Percentiles rank a stretch among this genome's conserved stretches.
phyloP scores from a whole-genome alignment of 2,113 vertebrate species.

The Melanocharis versteri region DNA sequence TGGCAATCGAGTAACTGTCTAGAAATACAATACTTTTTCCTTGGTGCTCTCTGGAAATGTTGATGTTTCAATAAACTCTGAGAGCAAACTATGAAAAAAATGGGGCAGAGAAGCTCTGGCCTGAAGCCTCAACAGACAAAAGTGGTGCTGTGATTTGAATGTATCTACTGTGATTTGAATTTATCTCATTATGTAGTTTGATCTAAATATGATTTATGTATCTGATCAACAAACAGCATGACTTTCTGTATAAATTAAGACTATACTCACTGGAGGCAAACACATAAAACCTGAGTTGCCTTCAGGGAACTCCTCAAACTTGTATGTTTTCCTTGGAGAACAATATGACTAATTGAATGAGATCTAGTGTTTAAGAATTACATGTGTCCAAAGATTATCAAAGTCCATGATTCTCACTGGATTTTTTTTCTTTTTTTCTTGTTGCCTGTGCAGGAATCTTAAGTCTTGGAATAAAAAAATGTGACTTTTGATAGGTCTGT shows the following conservation, averaged over 20 bases:
- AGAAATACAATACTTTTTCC: background rate
- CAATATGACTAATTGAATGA: background rate
- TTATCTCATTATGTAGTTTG: background rate
- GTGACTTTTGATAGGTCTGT: background rate
- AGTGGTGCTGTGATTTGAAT: background rate
- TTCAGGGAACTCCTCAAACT: background rate
- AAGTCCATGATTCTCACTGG: background rate
- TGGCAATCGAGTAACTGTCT: conserved; percentile 23
- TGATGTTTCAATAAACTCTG: background rate
- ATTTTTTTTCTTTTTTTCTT: background rate
- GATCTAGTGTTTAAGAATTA: background rate
- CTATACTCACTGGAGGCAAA: background rate
- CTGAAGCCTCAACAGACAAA: background rate
- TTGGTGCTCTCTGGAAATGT: conserved; percentile 5
- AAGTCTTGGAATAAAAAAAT: background rate
- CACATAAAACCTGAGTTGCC: background rate
- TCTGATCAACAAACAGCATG: background rate
- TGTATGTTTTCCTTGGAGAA: background rate
- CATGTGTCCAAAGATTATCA: background rate
- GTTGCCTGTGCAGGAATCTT: background rate
- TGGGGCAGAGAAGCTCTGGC: background rate
- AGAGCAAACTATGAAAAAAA: background rate
- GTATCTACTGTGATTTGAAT: background rate
- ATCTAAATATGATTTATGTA: background rate
- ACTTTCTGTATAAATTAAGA: background rate